Conservation (phyloP, 1,140 invertebrate genomes). For the Diabrotica undecimpunctata region DNA sequence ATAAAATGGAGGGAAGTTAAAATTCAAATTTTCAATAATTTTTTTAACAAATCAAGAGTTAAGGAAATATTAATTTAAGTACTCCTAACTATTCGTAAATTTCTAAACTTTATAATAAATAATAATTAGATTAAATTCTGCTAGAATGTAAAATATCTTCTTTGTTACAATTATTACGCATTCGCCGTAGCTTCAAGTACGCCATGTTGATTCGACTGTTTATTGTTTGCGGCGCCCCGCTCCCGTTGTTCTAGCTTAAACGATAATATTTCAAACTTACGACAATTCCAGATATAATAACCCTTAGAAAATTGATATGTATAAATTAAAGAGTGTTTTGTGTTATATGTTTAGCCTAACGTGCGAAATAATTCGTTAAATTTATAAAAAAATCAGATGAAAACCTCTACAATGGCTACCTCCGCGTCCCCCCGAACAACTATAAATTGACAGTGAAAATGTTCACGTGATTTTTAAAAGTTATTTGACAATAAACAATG, state of each 20-base stretch:
- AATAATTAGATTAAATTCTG: not conserved
- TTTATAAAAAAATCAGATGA: slow-evolving; percentile 22
- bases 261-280: slow-evolving; percentile 26
- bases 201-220: slow-evolving; percentile 44
- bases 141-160: slow-evolving; percentile 7
- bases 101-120: no score
- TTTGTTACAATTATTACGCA: slow-evolving; percentile 32
- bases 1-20: slow-evolving; percentile 13
- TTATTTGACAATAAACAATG: not conserved
- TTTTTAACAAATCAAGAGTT: not conserved
- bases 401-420: slow-evolving; percentile 57
- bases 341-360: not conserved
- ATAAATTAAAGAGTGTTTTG: not conserved
- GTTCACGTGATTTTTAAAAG: slow-evolving; percentile 50
- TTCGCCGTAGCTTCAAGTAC: slow-evolving; percentile 25
- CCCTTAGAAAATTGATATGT: not conserved
- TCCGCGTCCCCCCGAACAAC: slow-evolving; percentile 56
- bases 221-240: slow-evolving; percentile 46
- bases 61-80: no score
- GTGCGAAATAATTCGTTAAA: not conserved
- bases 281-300: not conserved
- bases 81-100: no score
- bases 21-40: slow-evolving; percentile 8
- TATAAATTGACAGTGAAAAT: slow-evolving; percentile 53
- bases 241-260: slow-evolving; percentile 31